Base-by-base conservation (phyloP, 2,113 vertebrate genomes). In the Onychostoma macrolepis region DNA sequence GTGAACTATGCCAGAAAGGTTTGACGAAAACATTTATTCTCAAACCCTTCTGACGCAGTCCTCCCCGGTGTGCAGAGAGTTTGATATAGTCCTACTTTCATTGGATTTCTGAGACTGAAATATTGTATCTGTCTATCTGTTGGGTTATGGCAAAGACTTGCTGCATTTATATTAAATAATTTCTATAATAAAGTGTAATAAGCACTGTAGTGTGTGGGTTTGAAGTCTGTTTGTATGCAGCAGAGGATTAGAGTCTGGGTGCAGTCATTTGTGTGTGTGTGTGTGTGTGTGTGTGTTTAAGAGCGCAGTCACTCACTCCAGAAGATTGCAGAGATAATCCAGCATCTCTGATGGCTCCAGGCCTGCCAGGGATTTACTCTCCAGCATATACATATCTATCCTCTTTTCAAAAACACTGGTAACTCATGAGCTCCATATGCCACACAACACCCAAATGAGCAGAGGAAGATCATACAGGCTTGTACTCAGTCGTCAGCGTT, bases 321-420 rank as follows among this genome's bases (percentile, higher is more conserved):
- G 43, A 38, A 61, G 81, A 85, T 88, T 86, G 88, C 45, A 45
- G 75, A 45, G 41, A 58, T 92, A 87, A 89, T 91, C 80, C 79
- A 88, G 36, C 84, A 80, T 87, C 80, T 81, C 38, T 87, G 77
- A 87, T 90, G 78, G 76, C 12, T 10, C 19, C 69, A 41, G 77
- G 50, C 84, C 78, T 15, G 56, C 12, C n/a, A 71, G 84, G 88
- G 88, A 89, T 91, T 92, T 91, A 85, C 36, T 36, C 30, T 67
- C 15, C 4, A 56, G 82, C 1, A 53, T 53, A 87, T 85, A 87
- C 83, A 72, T 72, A 33, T 72, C 19, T 24, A 72, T 72, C 33
- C 33, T 11, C 69, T 72, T 72, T 71, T 11, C 4, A 72, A 38
- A 71, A 72, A 72, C 21, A 13, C 11, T 28, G 63, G 2, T 65